Evolutionary conservation across 2,113 vertebrate genomes (phyloP).

Genomic region (Prietella phreatophila): DNA sequence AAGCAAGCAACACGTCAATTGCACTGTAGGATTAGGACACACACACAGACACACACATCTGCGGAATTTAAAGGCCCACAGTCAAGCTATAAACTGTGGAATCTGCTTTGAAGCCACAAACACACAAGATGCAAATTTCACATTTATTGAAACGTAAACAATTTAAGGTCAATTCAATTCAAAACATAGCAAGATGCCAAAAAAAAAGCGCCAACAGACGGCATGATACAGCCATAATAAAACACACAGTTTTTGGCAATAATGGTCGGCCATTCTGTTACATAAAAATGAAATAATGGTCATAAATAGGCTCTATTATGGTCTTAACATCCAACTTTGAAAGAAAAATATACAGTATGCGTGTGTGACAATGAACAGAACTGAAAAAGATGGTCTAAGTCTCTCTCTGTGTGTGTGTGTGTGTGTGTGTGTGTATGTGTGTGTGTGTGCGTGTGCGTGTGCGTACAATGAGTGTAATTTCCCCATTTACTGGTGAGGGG

Average conservation of each 20-base stretch:
- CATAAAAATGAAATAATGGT: not conserved
- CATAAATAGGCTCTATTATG: slow-evolving; percentile 14
- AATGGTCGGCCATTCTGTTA: not conserved
- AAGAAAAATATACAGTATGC: not conserved
- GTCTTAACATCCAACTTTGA: not conserved
- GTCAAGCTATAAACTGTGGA: slow-evolving; percentile 32
- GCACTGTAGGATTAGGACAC: not conserved
- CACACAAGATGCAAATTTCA: slow-evolving; percentile 13
- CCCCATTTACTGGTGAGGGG: not conserved
- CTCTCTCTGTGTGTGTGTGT: not conserved
- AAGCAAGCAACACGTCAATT: not conserved
- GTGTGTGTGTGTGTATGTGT: not conserved
- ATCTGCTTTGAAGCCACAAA: slow-evolving; percentile 24
- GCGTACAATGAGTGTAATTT: not conserved
- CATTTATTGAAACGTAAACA: not conserved
- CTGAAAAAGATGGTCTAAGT: not conserved
- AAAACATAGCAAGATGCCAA: not conserved
- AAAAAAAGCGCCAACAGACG: not conserved
- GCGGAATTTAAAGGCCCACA: slow-evolving; percentile 35
- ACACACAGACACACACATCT: slow-evolving; percentile 12
- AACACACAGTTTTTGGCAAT: not conserved
- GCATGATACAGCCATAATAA: not conserved
- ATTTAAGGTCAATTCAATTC: not conserved
- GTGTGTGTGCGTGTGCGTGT: too few relatives aligned
- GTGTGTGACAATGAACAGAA: not conserved